Evolutionary conservation across 2,797 vertebrate species (phyloP), one percentile per base, ranked within the genome.

Genomic region (Myotis findleyi): DNA sequence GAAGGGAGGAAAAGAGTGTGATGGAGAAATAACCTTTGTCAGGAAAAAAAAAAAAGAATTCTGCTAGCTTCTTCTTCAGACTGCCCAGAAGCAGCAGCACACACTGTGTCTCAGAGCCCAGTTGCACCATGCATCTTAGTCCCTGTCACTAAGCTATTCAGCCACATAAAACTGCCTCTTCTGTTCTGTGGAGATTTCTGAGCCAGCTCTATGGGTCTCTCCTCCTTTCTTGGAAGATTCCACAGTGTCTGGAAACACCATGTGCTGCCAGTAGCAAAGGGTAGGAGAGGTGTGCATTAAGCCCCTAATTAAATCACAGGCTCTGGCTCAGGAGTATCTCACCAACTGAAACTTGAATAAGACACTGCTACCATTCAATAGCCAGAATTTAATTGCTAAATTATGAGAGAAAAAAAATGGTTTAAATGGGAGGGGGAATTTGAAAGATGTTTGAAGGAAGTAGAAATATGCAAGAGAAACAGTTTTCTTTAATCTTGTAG

Each of bases 271-370:
- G 96, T 23, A 64, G 84, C 81, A 77, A 95, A 97, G 79, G 59
- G 95, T 95, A 97, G 88, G 96, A 98, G 97, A 98, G 72, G 94
- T 97, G 81, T 96, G 96, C 96, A 97, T 97, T 97, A 98, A 95
- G 94, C 94, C 97, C 96, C 94, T 98, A 98, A 98, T 98, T 98
- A 97, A 98, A 98, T 98, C 97, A 97, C 13, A 59, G 94, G 57
- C 77, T 87, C 95, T 97, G 95, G 94, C 96, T 98, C 97, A 95
- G 97, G 96, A 97, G 97, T 20, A 3, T 96, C 94, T 98, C 96
- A 96, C 97, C 95, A 98, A 98, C 93, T 87, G 5, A 97, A 98
- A 98, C 91, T 97, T 6, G 93, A 98, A 97, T 95, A 98, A 98
- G 97, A 97, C 91, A 98, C 83, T 89, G 98, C 96, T 98, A 96